Conservation (phyloP, 2,797 vertebrate genomes). For the Heteromormyrus szaboi region DNA sequence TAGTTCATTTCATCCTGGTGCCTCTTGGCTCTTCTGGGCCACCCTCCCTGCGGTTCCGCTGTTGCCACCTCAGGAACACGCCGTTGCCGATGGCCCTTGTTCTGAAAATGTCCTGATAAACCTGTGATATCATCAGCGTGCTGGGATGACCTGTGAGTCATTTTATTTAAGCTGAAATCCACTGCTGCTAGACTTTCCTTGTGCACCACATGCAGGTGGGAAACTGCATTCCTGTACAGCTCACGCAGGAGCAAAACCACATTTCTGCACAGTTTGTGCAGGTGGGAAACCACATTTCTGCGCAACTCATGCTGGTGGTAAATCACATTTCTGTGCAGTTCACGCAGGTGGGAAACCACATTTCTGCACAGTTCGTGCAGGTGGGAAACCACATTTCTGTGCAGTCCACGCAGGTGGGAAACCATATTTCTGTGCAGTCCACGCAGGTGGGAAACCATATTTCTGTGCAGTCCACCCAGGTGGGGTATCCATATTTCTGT, state of each 20-base stretch:
- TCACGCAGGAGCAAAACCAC: neutral
- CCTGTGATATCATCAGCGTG: conserved; percentile 10
- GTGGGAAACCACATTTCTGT: neutral
- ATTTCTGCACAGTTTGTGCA: neutral
- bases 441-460: neutral
- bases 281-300: neutral
- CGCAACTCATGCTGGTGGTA: neutral
- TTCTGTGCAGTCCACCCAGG: neutral
- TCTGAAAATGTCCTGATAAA: conserved; percentile 12
- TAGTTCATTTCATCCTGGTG: neutral
- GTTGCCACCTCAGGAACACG: neutral
- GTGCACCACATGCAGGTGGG: neutral
- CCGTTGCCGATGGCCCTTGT: neutral
- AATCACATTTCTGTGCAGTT: neutral
- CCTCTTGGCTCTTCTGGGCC: neutral
- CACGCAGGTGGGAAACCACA: neutral
- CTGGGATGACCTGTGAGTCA: neutral
- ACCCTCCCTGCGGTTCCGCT: neutral
- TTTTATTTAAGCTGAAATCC: conserved; percentile 11
- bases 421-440: neutral
- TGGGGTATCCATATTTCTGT: neutral
- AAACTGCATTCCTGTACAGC: neutral
- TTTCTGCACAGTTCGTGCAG: neutral
- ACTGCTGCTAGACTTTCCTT: neutral
- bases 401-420: neutral